Evolutionary conservation across 1,140 invertebrate species (phyloP), one percentile per base, ranked within the genome.

Genomic region (Bombus waltoni): DNA sequence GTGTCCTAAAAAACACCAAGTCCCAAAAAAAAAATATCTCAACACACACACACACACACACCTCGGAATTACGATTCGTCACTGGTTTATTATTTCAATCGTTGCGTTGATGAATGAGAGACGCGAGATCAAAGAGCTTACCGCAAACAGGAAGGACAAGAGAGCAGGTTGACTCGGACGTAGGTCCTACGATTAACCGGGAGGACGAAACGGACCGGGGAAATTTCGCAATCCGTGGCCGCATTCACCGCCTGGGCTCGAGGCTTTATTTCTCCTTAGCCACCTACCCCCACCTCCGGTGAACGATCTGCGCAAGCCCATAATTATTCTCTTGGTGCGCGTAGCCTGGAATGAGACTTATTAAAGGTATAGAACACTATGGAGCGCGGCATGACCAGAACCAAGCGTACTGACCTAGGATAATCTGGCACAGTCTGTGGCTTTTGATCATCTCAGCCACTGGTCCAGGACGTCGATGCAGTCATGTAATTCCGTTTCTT

Each of bases 271-370:
- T 87, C 88, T 87, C 89, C 85, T 90, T 79, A 79, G 57, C 68
- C 80, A 79, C 75, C 71, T 82, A 35, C 53, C 57, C 44, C 57
- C 18, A 65, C 57, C 47, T 72, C 87, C 86, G 77, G 75, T 83
- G 77, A 71, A 83, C 89, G 91, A 90, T 93, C 92, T 94, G 94
- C 94, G 94, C 94, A 95, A 93, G 92, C 93, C 93, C 94, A 93
- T 95, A 94, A 95, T 95, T 94, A 94, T 94, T 93, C 91, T 92
- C 90, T 88, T 92, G 82, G 90, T 94, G 86, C 92, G 91, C 93
- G 92, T 93, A 92, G 91, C 89, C 87, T 88, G 82, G 66, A 90
- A 90, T 83, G 82, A 90, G 71, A 81, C 88, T 89, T 89, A 90
- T 90, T 89, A 90, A 53, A 89, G 74, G 53, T 62, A 87, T 59